These are phyloP conservation scores for Mystacides longicornis DNA, from an alignment of 2,888 invertebrate genomes.

Conservation along the genomic window DNA sequence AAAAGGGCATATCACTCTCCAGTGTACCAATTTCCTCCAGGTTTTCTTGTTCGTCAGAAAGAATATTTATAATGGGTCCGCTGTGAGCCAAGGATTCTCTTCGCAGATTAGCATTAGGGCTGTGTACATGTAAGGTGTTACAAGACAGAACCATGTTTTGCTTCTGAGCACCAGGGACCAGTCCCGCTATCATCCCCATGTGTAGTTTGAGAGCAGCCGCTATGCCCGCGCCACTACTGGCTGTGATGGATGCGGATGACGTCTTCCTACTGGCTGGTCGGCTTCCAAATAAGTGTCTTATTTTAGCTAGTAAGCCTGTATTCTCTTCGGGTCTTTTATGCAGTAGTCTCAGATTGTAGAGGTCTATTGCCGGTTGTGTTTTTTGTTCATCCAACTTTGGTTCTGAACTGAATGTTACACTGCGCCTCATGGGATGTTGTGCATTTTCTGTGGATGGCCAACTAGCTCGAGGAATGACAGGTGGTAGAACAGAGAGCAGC, in stretches of 20 bases:
- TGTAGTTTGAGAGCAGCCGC: conserved; percentile 65
- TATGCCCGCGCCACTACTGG: conserved; percentile 52
- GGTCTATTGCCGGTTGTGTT: conserved; percentile 51
- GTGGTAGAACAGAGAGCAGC: conserved; percentile 63
- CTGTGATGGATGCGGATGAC: conserved; percentile 56
- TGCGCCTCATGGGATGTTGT: conserved; percentile 49
- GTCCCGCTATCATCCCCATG: conserved; percentile 63
- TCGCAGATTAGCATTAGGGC: conserved; percentile 39
- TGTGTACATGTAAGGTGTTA: conserved; percentile 50
- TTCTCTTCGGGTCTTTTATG: conserved; percentile 49
- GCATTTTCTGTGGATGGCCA: conserved; percentile 68
- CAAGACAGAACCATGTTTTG: conserved; percentile 52
- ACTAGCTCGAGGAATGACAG: conserved; percentile 67
- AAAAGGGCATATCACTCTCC: conserved; percentile 4
- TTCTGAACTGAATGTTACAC: conserved; percentile 59
- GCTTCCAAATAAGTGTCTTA: conserved; percentile 56
- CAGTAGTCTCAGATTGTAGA: conserved; percentile 50
- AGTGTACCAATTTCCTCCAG: conserved; percentile 25
- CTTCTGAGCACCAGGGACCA: conserved; percentile 59
- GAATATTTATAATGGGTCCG: conserved; percentile 55
- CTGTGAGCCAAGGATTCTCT: conserved; percentile 52
- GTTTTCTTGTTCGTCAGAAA: conserved; percentile 37
- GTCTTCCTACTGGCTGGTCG: conserved; percentile 60
- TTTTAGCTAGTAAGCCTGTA: conserved; percentile 46
- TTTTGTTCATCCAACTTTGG: conserved; percentile 54